Evolutionary conservation across 35 echinoderm and acorn worm genomes (phyloP), one percentile per base, ranked within the genome.

Genomic region (Stichopus chloronotus): DNA sequence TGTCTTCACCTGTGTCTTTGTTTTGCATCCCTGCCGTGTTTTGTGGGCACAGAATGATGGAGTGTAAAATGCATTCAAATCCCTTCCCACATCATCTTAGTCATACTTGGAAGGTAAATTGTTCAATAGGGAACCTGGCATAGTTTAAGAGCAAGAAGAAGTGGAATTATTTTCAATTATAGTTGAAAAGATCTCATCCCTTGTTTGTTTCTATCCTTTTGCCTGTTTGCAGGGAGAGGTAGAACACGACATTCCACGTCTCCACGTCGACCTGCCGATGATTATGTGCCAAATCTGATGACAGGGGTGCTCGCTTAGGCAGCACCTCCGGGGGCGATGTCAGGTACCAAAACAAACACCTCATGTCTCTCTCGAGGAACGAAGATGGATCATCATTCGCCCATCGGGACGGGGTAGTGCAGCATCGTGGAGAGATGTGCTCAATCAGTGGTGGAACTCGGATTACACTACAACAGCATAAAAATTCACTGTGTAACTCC

Each of bases 251-350:
- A 91, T 91, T 79, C 90, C 90, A 22, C 69, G 90, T 12, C 90
- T 91, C 23, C 90, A 91, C n/a, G 90, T 91, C 57, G 90, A 91
- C 43, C 76, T 91, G 90, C 90, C 90, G 16, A 79, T 91, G 7
- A 79, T 91, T 78, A 91, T 91, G 90, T 91, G 90, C 57, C 90
- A 91, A 57, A 56, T 91, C 52, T 91, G 90, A 91, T 57, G 90
- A 79, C 7, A 13, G 16, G 19, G 30, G 59, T 89, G 57, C 59
- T 89, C 25, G 19, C 24, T 71, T 72, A 89, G 53, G 59, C 60
- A 65, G 43, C 52, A 60, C 58, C 87, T 61, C 59, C 61, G 24
- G 87, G 82, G 87, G 58, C 57, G 20, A 43, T 16, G 9, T 85
- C 17, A 58, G 54, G 52, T 23, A 58, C 57, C 13, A 53, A 85